Conservation (phyloP, 2,113 vertebrate species). For the Tragelaphus buxtoni region DNA sequence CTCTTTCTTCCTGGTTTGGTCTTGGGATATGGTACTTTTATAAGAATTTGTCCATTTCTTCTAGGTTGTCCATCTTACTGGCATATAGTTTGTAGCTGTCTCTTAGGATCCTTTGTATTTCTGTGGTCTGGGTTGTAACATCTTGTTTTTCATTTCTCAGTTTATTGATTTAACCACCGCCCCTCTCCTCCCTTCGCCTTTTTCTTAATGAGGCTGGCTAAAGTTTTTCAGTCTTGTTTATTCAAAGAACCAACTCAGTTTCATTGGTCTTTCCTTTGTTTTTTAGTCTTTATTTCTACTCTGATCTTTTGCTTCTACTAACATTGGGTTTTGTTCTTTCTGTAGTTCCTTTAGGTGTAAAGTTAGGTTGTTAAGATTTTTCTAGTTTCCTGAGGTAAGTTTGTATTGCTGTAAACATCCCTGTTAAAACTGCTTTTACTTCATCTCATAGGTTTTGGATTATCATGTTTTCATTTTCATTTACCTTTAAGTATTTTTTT, state of each 20-base stretch:
- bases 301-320: background rate
- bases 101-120: background rate
- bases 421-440: background rate
- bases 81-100: background rate
- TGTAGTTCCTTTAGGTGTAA: background rate
- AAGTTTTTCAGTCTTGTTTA: background rate
- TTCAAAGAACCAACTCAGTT: background rate
- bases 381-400: background rate
- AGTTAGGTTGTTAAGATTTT: background rate
- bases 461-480: background rate
- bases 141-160: background rate
- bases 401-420: background rate
- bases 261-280: background rate
- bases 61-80: background rate
- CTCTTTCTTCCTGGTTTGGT: background rate
- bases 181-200: background rate
- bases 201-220: background rate
- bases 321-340: background rate
- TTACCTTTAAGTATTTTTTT: background rate
- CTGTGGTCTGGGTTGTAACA: background rate
- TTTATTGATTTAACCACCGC: background rate
- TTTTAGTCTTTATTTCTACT: background rate
- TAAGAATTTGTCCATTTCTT: background rate
- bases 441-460: background rate
- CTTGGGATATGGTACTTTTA: background rate